These are phyloP conservation scores for Barypeithes pellucidus DNA, from an alignment of 2,888 invertebrate genomes.

Conservation along the genomic window DNA sequence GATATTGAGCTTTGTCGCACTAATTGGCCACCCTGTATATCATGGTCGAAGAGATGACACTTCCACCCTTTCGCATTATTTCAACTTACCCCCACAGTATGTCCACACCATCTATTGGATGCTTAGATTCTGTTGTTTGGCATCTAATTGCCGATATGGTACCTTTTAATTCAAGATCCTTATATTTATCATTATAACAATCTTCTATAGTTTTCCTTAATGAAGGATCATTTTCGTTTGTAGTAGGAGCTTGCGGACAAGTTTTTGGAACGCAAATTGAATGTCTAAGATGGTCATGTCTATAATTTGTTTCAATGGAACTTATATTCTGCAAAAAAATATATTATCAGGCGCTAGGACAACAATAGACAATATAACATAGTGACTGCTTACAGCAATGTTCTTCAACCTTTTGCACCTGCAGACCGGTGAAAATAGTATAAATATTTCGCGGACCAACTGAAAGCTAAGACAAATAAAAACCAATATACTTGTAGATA, in stretches of 20 bases:
- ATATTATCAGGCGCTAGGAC: not conserved
- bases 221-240: conserved; percentile 10
- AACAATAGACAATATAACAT: too few relatives aligned
- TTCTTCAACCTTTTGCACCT: too few relatives aligned
- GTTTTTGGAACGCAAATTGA: conserved; percentile 61
- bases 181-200: conserved; percentile 60
- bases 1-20: too few relatives aligned
- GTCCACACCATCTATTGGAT: conserved; percentile 58
- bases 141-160: conserved; percentile 58
- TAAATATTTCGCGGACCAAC: too few relatives aligned
- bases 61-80: too few relatives aligned
- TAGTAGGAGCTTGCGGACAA: conserved; percentile 54
- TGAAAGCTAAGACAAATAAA: too few relatives aligned
- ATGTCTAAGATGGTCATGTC: conserved; percentile 63
- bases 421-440: too few relatives aligned
- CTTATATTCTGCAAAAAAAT: conserved; percentile 59
- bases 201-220: conserved; percentile 47
- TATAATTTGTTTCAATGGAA: conserved; percentile 59
- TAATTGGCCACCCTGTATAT: too few relatives aligned
- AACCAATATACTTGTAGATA: too few relatives aligned
- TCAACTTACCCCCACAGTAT: conserved; percentile 59
- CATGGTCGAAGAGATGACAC: too few relatives aligned
- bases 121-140: conserved; percentile 54
- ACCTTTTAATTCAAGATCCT: conserved; percentile 57
- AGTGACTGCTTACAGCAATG: too few relatives aligned